Evolutionary conservation across 2,113 vertebrate species (phyloP), one percentile per base, ranked within the genome.

Genomic region (Canis aureus): DNA sequence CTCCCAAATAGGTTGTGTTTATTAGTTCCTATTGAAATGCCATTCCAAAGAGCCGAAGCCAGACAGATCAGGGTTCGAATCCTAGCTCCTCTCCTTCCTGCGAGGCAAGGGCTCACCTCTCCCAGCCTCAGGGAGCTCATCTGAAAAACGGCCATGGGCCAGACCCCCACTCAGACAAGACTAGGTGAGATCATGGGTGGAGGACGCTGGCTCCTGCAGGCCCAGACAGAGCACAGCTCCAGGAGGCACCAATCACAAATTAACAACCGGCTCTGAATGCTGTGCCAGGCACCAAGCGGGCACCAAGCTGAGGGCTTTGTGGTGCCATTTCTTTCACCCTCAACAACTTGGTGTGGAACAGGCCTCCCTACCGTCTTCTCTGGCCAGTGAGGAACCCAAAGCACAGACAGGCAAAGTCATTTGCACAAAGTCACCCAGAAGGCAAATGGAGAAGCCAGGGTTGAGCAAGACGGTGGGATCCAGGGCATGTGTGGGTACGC

Each of bases 101-200:
- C 10, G 0, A 8, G 4, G 22, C 6, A 2, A 82, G 85, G 67
- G 29, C 35, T 73, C 29, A 1, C n/a, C 71, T 43, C 20, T 51
- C 73, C 51, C 53, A 38, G n/a, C 73, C 38, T 89, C 29, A 5
- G 51, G 43, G 6, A 19, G n/a, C 32, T n/a, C 60, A 8, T 17
- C 87, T 60, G 64, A 38, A 38, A 69, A 82, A 8, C 19, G 59
- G 25, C 20, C 51, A 2, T 2, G 60, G 49, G 27, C 11, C 25
- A 88, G 88, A 25, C 20, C 1, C 4, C 12, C 1, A 4, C 23
- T 29, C n/a, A 64, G 51, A n/a, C 66, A 9, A 51, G 89, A 15
- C 49, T 67, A 3, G 38, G 2, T 2, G 86, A 19, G 55, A 8
- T 10, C 0, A 0, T 0, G 38, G 12, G 0, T 16, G 12, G n/a